Conservation (phyloP, 2,113 vertebrate species). For the Psephotus haematonotus region DNA sequence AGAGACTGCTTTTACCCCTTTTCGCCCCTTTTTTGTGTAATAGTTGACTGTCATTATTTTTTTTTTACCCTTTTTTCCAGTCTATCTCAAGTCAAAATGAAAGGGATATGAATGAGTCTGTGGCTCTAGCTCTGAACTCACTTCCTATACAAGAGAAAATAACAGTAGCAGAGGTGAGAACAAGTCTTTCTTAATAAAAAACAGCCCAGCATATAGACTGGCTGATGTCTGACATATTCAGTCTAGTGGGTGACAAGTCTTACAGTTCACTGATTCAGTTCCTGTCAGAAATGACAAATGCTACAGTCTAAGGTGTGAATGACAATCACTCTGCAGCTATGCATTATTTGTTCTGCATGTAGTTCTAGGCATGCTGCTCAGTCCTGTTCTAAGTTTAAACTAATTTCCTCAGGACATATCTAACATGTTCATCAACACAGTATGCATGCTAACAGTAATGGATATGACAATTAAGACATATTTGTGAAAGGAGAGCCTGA, state of each 20-base stretch:
- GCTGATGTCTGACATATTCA: background rate
- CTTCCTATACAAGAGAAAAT: constrained; percentile 69
- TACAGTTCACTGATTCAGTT: background rate
- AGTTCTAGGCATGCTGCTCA: background rate
- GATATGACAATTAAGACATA: background rate
- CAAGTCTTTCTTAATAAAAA: background rate
- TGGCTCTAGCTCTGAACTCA: constrained; percentile 40
- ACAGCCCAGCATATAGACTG: background rate
- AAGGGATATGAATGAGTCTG: constrained; percentile 2
- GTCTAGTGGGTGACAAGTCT: background rate
- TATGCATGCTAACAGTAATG: background rate
- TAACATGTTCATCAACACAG: background rate
- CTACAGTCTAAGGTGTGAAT: background rate
- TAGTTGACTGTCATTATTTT: background rate
- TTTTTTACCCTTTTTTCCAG: background rate
- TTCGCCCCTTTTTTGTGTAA: background rate
- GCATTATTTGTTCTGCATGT: background rate
- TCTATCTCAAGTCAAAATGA: constrained; percentile 55
- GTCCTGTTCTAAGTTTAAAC: background rate
- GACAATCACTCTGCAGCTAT: background rate
- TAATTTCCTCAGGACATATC: background rate
- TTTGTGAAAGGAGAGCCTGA: background rate
- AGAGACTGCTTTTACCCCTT: background rate
- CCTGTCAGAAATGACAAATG: accelerated
- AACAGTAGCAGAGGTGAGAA: constrained; percentile 60